Base-by-base conservation (phyloP, 2,888 invertebrate species). In the Machimus atricapillus region DNA sequence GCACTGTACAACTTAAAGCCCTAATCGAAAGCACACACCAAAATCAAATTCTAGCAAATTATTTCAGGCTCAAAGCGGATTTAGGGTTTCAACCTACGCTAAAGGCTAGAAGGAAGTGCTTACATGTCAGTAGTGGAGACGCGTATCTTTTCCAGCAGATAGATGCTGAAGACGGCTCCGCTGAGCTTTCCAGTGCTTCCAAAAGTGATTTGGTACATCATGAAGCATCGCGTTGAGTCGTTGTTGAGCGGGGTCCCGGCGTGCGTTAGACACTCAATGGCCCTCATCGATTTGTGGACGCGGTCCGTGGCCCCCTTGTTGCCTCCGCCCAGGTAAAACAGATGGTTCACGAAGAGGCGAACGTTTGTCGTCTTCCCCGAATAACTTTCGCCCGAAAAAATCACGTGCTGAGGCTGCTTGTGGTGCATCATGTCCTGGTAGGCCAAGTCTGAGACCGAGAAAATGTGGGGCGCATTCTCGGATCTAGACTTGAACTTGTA, bases 341-440 rank as follows among this genome's bases (percentile, higher is more conserved):
- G 94, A 91, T 98, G 98, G 83, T 95, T 95, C 46, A 98, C 93
- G 74, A 97, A 93, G 89, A 97, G 95, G 58, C 96, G 93, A 91
- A 96, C 96, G 91, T 96, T 97, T 46, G 96, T 96, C 0, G 98
- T 97, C 93, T 98, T 98, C 1, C 98, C 98, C 0, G 98, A 96
- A 90, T 96, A 96, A 89, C 96, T 97, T 93, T 98, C 98, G 1
- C 98, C 98, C 73, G 97, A 95, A 89, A 98, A 95, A 6, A 98
- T 94, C 88, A 98, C 96, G 91, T 97, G 96, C 92, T 98, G 97
- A 2, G 96, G 95, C 89, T 96, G 95, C 89, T 96, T 95, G 91
- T 98, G 97, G 91, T 98, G 98, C 89, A 98, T 93, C 93, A 97
- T 97, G 91, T 97, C 96, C 93, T 98, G 98, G 91, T 96, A 98